Base-by-base conservation (phyloP, 2,113 vertebrate genomes). In the Tursiops truncatus region DNA sequence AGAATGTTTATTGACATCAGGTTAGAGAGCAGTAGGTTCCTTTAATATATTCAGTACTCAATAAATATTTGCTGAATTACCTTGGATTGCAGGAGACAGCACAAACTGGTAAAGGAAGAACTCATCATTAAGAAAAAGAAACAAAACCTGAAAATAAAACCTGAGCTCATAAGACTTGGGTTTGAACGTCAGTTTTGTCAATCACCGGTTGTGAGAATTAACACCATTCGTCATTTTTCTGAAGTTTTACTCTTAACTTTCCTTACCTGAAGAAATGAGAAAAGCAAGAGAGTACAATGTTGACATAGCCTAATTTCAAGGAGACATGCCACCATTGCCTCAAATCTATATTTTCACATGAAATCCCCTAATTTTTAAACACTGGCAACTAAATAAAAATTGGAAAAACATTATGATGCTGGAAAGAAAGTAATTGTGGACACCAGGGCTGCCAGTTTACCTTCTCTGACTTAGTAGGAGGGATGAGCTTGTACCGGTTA, bases 51-150 rank as follows among this genome's bases (percentile, higher is more conserved):
- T 73, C 23, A 60, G 5, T 94, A 80, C 23, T 96, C 85, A 70
- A 91, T 65, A 92, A 82, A 93, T 50, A 85, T 47, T 93, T 89
- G 36, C 53, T 85, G 60, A 65, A 81, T 81, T 81, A 71, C 68
- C 14, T 63, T 80, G 71, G 31, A 70, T 62, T 81, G 6, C 36
- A 89, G 70, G 96, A 91, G 60, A 85, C 26, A 95, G 81, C 17
- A 62, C 10, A 88, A 80, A 33, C 8, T 1, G 15, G 23, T 56
- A 60, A 91, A 94, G 56, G 73, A 91, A 65, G 67, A 93, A 68
- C 36, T 76, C 15, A 76, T 56, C 5, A 28, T 79, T 87, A 84
- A 68, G 71, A 41, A 86, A 67, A 93, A 67, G 47, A 73, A 73
- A 21, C 18, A 77, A 53, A 53, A 77, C 74, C 47, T 77, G 47